Conservation (phyloP, 2,888 invertebrate species). For the Pimpla rufipes region DNA sequence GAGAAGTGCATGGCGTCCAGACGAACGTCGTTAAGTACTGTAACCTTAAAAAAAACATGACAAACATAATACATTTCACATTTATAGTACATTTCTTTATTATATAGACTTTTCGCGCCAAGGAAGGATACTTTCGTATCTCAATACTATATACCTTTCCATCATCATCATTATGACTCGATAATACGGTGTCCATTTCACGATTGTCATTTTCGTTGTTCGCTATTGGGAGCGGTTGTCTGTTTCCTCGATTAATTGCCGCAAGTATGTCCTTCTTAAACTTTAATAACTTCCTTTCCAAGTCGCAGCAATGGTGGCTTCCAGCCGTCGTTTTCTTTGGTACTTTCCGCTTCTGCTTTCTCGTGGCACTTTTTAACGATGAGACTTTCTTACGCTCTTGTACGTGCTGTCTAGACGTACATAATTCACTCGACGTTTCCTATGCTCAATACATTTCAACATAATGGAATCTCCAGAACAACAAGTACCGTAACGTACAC, state of each 20-base stretch:
- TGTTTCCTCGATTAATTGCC: slow-evolving; percentile 7
- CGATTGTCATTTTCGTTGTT: not conserved
- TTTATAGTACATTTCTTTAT: not conserved
- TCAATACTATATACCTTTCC: slow-evolving; percentile 8
- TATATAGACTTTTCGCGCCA: not conserved
- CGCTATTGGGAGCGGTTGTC: slow-evolving; percentile 4
- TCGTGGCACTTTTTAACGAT: not conserved
- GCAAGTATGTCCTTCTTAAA: slow-evolving; percentile 5
- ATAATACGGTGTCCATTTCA: slow-evolving; percentile 5
- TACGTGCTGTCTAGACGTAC: slow-evolving; percentile 12
- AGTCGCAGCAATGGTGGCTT: slow-evolving; percentile 12
- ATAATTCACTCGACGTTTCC: not conserved
- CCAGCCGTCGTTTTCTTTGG: slow-evolving; percentile 3
- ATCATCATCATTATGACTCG: slow-evolving; percentile 12
- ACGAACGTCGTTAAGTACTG: slow-evolving; percentile 1
- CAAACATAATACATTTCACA: too few species aligned
- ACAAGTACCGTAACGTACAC: slow-evolving; percentile 8
- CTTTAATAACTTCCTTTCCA: slow-evolving; percentile 12
- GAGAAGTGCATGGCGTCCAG: not conserved
- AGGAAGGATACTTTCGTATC: slow-evolving; percentile 6
- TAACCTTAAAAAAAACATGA: not conserved
- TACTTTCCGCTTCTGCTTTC: slow-evolving; percentile 7
- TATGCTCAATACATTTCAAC: slow-evolving; percentile 5
- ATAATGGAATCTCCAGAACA: slow-evolving; percentile 12
- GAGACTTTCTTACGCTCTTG: not conserved